A percentile compares a stretch with the other conserved stretches of the same genome.
Conservation (phyloP, 2,888 invertebrate genomes). For the Hypomecis atomaria region DNA sequence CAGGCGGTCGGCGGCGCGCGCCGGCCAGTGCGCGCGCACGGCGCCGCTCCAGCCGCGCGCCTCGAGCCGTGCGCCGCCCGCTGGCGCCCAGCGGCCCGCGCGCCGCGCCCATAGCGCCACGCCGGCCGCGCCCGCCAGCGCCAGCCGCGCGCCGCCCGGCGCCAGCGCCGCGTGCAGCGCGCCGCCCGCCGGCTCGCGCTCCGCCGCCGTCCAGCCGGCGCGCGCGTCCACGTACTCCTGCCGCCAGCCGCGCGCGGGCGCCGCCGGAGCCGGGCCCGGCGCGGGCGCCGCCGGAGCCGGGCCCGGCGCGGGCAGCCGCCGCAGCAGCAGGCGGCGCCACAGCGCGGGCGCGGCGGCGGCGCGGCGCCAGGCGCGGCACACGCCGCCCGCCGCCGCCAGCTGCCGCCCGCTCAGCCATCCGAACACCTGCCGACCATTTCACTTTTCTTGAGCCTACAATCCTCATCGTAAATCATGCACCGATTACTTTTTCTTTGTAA, state of each 20-base stretch:
- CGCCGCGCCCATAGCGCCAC: constrained; percentile 39
- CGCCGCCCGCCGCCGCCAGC: constrained; percentile 57
- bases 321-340: constrained; percentile 59
- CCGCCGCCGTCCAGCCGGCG: constrained; percentile 41
- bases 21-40: constrained; percentile 51
- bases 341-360: constrained; percentile 55
- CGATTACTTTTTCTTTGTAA: neutral
- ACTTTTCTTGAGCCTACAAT: no score
- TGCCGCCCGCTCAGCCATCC: constrained; percentile 48
- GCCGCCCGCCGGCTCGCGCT: constrained; percentile 34
- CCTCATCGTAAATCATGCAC: constrained; percentile 9
- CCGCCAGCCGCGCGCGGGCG: constrained; percentile 50
- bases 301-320: constrained; percentile 27
- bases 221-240: constrained; percentile 51
- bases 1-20: constrained; percentile 47
- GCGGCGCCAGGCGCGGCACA: constrained; percentile 64
- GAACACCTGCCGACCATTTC: constrained; percentile 49
- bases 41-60: constrained; percentile 46
- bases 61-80: constrained; percentile 26
- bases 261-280: neutral
- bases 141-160: constrained; percentile 39
- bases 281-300: constrained; percentile 20
- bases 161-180: constrained; percentile 30
- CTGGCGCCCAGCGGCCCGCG: constrained; percentile 28
- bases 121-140: constrained; percentile 38